phyloP scores from a whole-genome alignment of 2,113 vertebrate species.

The Triplophysa rosa region DNA sequence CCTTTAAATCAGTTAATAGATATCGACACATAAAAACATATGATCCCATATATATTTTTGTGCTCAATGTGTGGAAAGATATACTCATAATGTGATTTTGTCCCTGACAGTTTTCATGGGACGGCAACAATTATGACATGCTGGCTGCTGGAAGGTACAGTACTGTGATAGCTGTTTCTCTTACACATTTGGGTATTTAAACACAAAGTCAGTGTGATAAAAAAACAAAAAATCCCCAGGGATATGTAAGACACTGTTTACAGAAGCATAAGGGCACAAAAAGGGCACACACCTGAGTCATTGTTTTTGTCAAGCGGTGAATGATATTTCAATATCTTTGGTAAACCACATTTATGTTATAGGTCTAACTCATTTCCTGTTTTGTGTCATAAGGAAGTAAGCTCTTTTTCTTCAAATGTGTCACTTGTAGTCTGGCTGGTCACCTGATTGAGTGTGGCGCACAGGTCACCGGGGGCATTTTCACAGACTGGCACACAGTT shows the following conservation, averaged over 20 bases:
- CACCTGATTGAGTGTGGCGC: slow-evolving; percentile 87
- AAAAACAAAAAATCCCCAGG: not conserved
- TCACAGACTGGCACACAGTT: slow-evolving; percentile 85
- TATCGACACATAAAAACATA: too few relatives aligned
- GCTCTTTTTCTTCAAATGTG: not conserved
- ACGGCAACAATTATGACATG: slow-evolving; percentile 78
- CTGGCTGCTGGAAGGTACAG: slow-evolving; percentile 85
- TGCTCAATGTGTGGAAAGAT: not conserved
- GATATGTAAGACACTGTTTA: not conserved
- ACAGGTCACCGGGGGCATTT: slow-evolving; percentile 86
- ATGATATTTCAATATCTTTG: not conserved
- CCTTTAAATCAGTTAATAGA: too few relatives aligned
- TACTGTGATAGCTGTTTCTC: not conserved
- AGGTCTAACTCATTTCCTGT: not conserved
- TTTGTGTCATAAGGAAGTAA: not conserved
- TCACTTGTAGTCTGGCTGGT: slow-evolving; percentile 76
- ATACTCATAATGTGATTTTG: slow-evolving; percentile 4
- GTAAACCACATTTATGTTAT: slow-evolving; percentile 2
- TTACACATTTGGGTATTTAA: too few relatives aligned
- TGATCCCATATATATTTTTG: too few relatives aligned
- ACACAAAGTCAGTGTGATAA: too few relatives aligned
- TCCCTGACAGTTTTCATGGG: slow-evolving; percentile 82
- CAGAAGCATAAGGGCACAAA: not conserved
- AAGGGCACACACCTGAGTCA: not conserved
- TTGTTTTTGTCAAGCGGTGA: not conserved